Evolutionary conservation across 1,140 invertebrate species (phyloP).

Genomic region (Philotrypesis tridentata): DNA sequence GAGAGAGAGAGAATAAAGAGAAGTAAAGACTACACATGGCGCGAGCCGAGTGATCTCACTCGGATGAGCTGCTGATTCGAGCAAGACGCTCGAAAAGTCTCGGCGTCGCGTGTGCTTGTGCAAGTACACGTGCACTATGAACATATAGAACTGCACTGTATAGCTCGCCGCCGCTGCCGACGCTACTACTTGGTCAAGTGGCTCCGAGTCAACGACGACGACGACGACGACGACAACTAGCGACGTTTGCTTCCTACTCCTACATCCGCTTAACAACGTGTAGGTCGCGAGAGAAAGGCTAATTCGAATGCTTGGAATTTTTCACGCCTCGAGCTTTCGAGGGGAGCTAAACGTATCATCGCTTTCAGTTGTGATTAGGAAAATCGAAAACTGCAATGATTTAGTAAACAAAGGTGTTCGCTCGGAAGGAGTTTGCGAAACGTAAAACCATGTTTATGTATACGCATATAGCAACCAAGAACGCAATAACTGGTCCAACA

Average conservation of each 20-base stretch:
- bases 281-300: conserved; percentile 22
- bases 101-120: not conserved
- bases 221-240: not conserved
- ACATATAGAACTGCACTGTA: not conserved
- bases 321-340: not conserved
- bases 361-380: no score
- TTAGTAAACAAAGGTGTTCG: no score
- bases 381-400: no score
- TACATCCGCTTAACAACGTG: not conserved
- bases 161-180: not conserved
- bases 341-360: no score
- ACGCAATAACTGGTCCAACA: no score
- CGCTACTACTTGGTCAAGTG: not conserved
- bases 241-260: not conserved
- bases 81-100: not conserved
- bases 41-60: conserved; percentile 16
- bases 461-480: no score
- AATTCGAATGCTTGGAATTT: not conserved
- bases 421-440: no score
- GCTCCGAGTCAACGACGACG: not conserved
- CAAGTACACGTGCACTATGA: not conserved
- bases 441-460: no score
- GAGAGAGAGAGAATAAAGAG: conserved; percentile 49
- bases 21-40: conserved; percentile 33
- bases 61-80: conserved; percentile 17